phyloP scores from a whole-genome alignment of 2,888 invertebrate species.

The Druceiella hillmani region DNA sequence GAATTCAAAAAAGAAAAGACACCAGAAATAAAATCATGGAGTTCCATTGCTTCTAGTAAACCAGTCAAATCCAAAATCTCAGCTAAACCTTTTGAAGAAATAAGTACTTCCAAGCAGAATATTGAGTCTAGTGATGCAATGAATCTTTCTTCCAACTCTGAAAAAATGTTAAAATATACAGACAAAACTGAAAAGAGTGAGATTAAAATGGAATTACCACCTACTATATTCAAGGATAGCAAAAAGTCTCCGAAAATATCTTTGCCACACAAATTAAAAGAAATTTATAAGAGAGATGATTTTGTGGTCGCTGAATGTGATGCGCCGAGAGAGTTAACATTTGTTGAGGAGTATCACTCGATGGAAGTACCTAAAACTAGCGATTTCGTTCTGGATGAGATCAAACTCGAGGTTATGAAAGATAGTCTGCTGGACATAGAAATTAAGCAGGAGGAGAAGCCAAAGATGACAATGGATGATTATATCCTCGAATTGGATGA shows the following conservation, averaged over 20 bases:
- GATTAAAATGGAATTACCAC: too few relatives aligned
- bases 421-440: constrained; percentile 45
- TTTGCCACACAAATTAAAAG: constrained; percentile 40
- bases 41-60: constrained; percentile 43
- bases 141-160: too few relatives aligned
- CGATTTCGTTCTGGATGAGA: constrained; percentile 43
- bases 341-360: constrained; percentile 43
- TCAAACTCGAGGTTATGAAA: constrained; percentile 43
- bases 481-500: constrained; percentile 15
- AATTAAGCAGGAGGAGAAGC: constrained; percentile 32
- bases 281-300: constrained; percentile 44
- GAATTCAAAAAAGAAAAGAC: constrained; percentile 28
- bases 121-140: too few relatives aligned
- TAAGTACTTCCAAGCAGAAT: too few relatives aligned
- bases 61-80: too few relatives aligned
- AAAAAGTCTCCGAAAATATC: constrained; percentile 32
- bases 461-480: constrained; percentile 12
- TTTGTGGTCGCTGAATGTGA: constrained; percentile 48
- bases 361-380: constrained; percentile 31
- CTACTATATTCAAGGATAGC: too few relatives aligned
- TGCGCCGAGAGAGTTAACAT: constrained; percentile 40
- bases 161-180: too few relatives aligned
- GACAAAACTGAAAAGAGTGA: too few relatives aligned
- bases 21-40: constrained; percentile 47
- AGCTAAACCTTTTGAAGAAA: too few relatives aligned